A percentile compares a stretch with the other conserved stretches of the same genome.
Evolutionary conservation across 30 jellyfish, hydroid and myxozoan genomes (phyloP).

Genomic region (Aurelia aurita): DNA sequence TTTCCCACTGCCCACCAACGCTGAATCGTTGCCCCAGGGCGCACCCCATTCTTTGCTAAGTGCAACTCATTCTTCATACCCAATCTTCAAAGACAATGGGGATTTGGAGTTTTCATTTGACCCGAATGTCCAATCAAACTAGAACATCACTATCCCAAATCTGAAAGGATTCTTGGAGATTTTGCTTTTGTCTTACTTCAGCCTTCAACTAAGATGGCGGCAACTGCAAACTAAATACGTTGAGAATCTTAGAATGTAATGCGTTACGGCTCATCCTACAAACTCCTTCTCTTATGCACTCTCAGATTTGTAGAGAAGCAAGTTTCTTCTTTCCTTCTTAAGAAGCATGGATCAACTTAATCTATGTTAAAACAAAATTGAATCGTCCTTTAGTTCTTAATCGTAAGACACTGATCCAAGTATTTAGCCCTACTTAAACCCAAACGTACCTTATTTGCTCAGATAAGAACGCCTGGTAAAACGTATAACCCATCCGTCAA

Average conservation of each 20-base stretch:
- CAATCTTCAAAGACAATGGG: conserved; percentile 22
- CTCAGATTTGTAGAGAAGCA: conserved; percentile 47
- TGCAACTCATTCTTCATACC: not conserved
- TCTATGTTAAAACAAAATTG: conserved; percentile 52
- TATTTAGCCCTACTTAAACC: conserved; percentile 70
- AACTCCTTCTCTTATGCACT: conserved; percentile 33
- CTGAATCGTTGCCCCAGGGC: conserved; percentile 9
- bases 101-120: conserved; percentile 50
- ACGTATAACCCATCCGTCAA: no score
- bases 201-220: conserved; percentile 1
- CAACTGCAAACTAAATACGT: conserved; percentile 28
- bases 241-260: conserved; percentile 2
- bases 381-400: conserved; percentile 52
- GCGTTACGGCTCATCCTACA: conserved; percentile 54
- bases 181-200: conserved; percentile 25
- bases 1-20: no score
- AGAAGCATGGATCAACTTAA: conserved; percentile 57
- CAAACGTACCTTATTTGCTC: conserved; percentile 27
- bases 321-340: conserved; percentile 56
- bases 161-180: not conserved
- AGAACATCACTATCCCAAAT: no score
- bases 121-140: conserved; percentile 27
- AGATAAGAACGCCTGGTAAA: conserved; percentile 28
- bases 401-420: conserved; percentile 43
- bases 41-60: no score